Evolutionary conservation across 2,888 invertebrate species (phyloP), one percentile per base, ranked within the genome.

Genomic region (Nymphalis urticae): DNA sequence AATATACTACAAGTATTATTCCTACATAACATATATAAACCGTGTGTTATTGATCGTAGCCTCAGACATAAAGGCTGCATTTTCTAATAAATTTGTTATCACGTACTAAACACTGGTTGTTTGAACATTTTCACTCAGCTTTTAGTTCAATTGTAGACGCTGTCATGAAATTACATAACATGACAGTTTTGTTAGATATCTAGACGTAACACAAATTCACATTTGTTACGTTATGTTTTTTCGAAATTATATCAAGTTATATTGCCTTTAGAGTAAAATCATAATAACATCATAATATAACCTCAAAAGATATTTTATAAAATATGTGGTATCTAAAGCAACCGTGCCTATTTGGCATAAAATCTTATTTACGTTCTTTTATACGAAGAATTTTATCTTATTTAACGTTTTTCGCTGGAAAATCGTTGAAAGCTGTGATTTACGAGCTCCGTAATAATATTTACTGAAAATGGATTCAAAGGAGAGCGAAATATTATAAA

Each of bases 21-120:
- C 42, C 42, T 13, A 42, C 42, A 42, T 42, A 42, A 42, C 42
- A 13, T 13, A 42, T 36, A 36, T 42, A 42, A 13, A 42, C 13
- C 42, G 42, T 13, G 42, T 42, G 54, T 19, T 71, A 71, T 71
- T 64, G 71, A 71, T 71, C 61, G 54, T 47, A 16, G 58, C 17
- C 65, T 50, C 27, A 56, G 27, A 16, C 62, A 48, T 50, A 13
- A 42, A 21, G 50, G 67, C 61, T 69, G 73, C 73, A 72, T 62
- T 73, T 75, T 75, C 66, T 73, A 71, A 72, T 77, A 75, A 73
- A 75, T 75, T 63, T 68, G 53, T 75, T 71, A 77, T 72, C 70
- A 66, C 62, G 64, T 59, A 56, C 21, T n/a, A 27, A 66, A 51
- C 19, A 48, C 19, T 48, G n/a, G 36, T 19, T 58, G 54, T 16